Percentiles rank a stretch among this genome's conserved stretches.
phyloP scores from a whole-genome alignment of 2,113 vertebrate species.

The Anoura caudifer region DNA sequence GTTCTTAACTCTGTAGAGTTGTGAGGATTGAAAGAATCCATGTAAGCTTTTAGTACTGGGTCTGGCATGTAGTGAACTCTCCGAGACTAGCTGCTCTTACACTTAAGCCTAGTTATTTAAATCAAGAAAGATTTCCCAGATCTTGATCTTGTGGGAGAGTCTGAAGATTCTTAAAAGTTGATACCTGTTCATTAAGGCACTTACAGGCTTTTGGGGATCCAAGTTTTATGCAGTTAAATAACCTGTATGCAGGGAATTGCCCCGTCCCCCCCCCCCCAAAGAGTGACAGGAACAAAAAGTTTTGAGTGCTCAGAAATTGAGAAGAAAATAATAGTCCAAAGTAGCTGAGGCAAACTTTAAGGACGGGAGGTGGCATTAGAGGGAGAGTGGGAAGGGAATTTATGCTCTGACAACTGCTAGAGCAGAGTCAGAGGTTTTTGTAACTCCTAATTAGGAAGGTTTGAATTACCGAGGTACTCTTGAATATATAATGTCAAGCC shows the following conservation, averaged over 20 bases:
- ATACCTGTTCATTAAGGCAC: neutral
- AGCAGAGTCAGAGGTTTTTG: neutral
- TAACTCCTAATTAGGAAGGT: neutral
- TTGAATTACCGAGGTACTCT: neutral
- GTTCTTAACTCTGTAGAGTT: neutral
- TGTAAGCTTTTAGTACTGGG: neutral
- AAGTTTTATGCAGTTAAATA: neutral
- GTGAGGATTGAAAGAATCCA: neutral
- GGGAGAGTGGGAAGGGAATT: neutral
- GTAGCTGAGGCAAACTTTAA: neutral
- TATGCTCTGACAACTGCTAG: neutral
- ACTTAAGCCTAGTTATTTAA: constrained; percentile 15
- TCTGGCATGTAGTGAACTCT: neutral
- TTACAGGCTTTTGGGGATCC: neutral
- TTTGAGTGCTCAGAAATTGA: neutral
- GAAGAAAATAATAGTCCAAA: neutral
- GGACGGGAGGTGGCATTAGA: neutral
- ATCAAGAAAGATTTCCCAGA: constrained; percentile 11
- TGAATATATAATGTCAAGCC: constrained; percentile 7
- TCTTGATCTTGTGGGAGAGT: neutral
- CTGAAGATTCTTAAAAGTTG: constrained; percentile 21
- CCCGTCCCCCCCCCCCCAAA: neutral
- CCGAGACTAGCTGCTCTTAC: neutral
- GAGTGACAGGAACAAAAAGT: neutral
- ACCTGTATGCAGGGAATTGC: neutral